Percentiles rank a stretch among this genome's conserved stretches.
Conservation (phyloP, 2,888 invertebrate genomes). For the Dromius quadrimaculatus region DNA sequence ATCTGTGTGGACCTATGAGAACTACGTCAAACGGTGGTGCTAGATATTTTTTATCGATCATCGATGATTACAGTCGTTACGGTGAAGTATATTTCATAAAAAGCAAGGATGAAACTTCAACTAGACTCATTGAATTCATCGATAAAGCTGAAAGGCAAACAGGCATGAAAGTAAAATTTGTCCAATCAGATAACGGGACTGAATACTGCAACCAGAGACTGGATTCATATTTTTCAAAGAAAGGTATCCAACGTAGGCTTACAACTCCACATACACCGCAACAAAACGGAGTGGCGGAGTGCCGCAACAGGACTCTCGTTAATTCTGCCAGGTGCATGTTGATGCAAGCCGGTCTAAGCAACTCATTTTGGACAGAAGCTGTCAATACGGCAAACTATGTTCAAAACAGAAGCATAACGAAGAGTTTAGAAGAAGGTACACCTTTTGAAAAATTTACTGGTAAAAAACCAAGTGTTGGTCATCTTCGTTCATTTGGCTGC, state of each 20-base stretch:
- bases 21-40: constrained; percentile 53
- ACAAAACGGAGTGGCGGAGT: constrained; percentile 17
- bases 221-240: constrained; percentile 48
- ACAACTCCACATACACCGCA: constrained; percentile 54
- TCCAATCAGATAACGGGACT: constrained; percentile 54
- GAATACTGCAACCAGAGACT: constrained; percentile 52
- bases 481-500: too few species aligned
- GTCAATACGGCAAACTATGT: constrained; percentile 55
- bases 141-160: constrained; percentile 53
- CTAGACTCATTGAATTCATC: constrained; percentile 52
- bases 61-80: constrained; percentile 56
- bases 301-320: constrained; percentile 54
- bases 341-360: constrained; percentile 22
- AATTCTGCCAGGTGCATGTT: constrained; percentile 55
- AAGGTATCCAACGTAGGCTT: constrained; percentile 54
- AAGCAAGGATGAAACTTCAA: constrained; percentile 53
- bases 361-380: constrained; percentile 47
- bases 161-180: constrained; percentile 53
- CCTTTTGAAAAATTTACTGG: constrained; percentile 53
- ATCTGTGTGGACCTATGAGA: constrained; percentile 56
- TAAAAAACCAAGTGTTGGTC: constrained; percentile 45
- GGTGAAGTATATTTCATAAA: constrained; percentile 53
- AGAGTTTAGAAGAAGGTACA: constrained; percentile 39
- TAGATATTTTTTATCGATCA: constrained; percentile 53
- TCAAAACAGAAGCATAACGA: constrained; percentile 56